Evolutionary conservation across 2,113 vertebrate species (phyloP).

Genomic region (Elgaria multicarinata): DNA sequence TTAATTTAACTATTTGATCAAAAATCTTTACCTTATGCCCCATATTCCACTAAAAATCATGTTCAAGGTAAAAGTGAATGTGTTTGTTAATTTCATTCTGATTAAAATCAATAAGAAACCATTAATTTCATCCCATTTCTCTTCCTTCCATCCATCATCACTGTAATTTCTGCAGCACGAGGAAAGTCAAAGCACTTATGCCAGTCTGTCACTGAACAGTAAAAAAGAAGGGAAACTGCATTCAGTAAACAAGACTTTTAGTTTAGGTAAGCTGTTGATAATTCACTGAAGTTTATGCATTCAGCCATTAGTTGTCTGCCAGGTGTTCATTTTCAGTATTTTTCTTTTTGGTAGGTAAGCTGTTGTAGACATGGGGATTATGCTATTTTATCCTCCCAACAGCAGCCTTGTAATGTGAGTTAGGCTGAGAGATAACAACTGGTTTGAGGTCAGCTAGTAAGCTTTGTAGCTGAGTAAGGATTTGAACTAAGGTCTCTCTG

Average conservation of each 20-base stretch:
- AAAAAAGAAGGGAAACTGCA: background rate
- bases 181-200: background rate
- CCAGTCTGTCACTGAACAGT: too few relatives aligned
- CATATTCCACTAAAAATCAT: too few relatives aligned
- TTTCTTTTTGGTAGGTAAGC: rapidly evolving
- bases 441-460: background rate
- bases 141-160: background rate
- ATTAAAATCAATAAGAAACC: background rate
- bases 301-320: background rate
- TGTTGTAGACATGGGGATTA: background rate
- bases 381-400: background rate
- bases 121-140: background rate
- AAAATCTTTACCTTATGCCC: too few relatives aligned
- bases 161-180: background rate
- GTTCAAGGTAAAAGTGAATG: background rate
- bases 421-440: background rate
- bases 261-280: background rate
- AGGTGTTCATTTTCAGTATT: rapidly evolving
- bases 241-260: background rate
- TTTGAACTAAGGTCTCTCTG: background rate
- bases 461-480: background rate
- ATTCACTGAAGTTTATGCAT: background rate
- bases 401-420: background rate
- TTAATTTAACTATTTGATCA: background rate
- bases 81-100: background rate